Base-by-base conservation (phyloP, 2,113 vertebrate species). In the Malaclemys terrapin region DNA sequence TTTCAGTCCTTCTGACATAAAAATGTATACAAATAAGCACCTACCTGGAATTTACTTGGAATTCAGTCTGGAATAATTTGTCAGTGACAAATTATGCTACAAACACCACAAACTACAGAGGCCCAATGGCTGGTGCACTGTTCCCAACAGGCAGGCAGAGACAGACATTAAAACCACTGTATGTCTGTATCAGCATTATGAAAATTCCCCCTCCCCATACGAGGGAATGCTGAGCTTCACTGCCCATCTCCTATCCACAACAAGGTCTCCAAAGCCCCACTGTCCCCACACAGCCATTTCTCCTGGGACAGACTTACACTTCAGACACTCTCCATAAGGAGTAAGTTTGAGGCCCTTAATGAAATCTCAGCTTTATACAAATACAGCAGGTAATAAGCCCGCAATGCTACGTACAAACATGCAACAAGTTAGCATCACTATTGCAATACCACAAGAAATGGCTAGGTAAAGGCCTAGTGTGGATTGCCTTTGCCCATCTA, bases 401-500 rank as follows among this genome's bases (percentile, higher is more conserved):
- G 45, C 69, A 90, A n/a, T 75, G 27, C 2, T 47, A 84, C 5
- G 84, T 82, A 59, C 92, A 94, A 91, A 93, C 65, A 93, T 59
- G n/a, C 47, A 87, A 35, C 47, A 59, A 84, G 87, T 91, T 85
- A 93, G 89, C 82, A 93, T 56, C 84, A 80, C 82, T 72, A 90
- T 0, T 89, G 88, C 80, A 90, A 86, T 87, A 2, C 42, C 81
- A 84, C 52, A 82, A 49, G 45, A 95, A 96, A 85, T 0, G 1
- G 35, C 35, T 59, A 84, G 78, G 90, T 87, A 79, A 76, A 42
- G 25, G 17, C 84, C 91, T 10, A 72, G 56, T 17, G 56, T 84
- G 84, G 91, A 88, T 83, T 89, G 82, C 65, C 93, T 93, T 93
- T 45, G 90, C 91, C 87, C 52, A 82, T 89, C 87, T 93, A 88